Base-by-base conservation (phyloP, 2,797 vertebrate genomes). In the Halcyon smyrnensis region DNA sequence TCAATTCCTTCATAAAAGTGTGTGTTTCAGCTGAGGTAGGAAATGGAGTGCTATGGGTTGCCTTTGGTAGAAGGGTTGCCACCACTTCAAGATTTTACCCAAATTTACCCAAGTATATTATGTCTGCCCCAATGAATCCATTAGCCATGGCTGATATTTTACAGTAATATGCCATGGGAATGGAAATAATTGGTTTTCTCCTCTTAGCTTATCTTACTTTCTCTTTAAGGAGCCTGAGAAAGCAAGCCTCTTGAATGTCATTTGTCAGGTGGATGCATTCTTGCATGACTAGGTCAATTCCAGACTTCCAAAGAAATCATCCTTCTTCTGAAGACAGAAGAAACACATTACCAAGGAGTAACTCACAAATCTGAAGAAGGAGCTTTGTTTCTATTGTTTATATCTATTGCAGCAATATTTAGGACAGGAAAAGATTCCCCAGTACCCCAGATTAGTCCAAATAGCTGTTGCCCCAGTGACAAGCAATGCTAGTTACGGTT, bases 21-120 rank as follows among this genome's bases (percentile, higher is more conserved):
- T 28, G 5, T 3, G 1, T 71, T 84, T 90, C 53, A n/a, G 3
- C 6, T 81, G 37, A 86, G 27, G 16, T 8, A 74, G 28, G n/a
- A 80, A 78, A 51, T 16, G 7, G 30, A 74, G 11, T 32, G 5
- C 12, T 67, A 9, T 0, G 0, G 2, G 8, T 8, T 84, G 74
- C 23, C 21, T 77, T 48, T 53, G 21, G 12, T 6, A 70, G 45
- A 65, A 77, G 6, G 2, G 4, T 7, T 83, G 15, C 7, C 2
- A 3, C 3, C 5, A n/a, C 34, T 65, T 48, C 28, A 41, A 43
- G 21, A 50, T 62, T 65, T 69, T 45, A 28, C 19, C 27, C 54
- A 24, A 59, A 56, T 56, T 70, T 17, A 2, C 25, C 21, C 11
- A 90, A 59, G 6, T 48, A 3, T 25, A 3, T 37, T 27, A 19